Base-by-base conservation (phyloP, 2,113 vertebrate genomes). In the Willisornis vidua region DNA sequence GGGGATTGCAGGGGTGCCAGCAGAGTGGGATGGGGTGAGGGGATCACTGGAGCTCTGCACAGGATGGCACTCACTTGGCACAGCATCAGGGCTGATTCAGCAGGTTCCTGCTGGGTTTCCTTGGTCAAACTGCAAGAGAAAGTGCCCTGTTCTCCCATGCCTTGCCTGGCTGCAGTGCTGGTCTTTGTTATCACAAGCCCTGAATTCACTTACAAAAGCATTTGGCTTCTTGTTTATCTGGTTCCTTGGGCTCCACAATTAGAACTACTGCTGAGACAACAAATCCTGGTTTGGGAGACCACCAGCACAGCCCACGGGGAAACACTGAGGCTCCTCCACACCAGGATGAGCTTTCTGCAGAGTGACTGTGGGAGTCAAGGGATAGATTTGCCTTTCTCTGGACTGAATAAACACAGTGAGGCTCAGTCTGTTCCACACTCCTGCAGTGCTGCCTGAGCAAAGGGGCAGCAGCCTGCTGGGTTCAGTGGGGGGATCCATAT, bases 221-320 rank as follows among this genome's bases (percentile, higher is more conserved):
- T 75, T 73, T n/a, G 54, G 2, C 61, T 92, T 65, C 67, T 67
- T 95, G 79, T 95, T 95, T 89, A 41, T 94, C 90, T 86, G 59
- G 75, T 87, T 92, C 81, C 68, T 57, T n/a, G 26, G 35, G 82
- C 65, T 95, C 55, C 24, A 1, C 77, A 71, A 93, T 82, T 48
- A 49, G 39, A 70, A 6, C 78, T 68, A 57, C 88, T 94, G 70
- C 94, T 89, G 76, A 81, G 85, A 48, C 75, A 84, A 76, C 79
- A 54, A 35, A 75, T 72, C 46, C 7, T 51, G 65, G 12, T 52
- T 33, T 6, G 16, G 52, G 76, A 82, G 94, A 90, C 79, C 94
- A 94, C 91, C 93, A 73, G 72, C 70, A 59, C 72, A 84, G 87
- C 76, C 68, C 0, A 1, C 5, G 33, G 59, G 82, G 72, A 39